A percentile compares a stretch with the other conserved stretches of the same genome.
These are phyloP conservation scores for Sinella curviseta DNA, from an alignment of 1,140 invertebrate genomes.

Conservation along the genomic window DNA sequence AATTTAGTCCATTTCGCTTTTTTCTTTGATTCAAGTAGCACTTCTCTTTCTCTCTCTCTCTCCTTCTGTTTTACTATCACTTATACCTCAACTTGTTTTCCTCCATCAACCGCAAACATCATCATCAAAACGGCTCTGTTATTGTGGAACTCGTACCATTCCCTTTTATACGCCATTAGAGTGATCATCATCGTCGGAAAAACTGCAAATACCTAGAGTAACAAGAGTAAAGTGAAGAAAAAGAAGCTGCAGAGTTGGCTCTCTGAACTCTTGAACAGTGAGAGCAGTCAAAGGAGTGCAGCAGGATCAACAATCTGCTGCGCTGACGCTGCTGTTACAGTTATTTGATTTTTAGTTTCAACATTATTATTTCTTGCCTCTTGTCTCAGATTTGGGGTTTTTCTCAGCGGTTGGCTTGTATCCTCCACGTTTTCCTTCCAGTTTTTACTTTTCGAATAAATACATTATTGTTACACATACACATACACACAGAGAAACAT, in stretches of 20 bases:
- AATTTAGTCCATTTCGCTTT: conserved; percentile 12
- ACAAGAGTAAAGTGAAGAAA: neutral
- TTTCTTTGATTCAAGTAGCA: conserved; percentile 15
- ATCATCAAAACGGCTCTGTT: neutral
- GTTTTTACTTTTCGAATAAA: neutral
- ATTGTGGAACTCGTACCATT: no score
- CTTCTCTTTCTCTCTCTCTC: neutral
- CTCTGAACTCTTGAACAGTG: no score
- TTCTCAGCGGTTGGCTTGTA: conserved; percentile 11
- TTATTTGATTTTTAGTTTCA: conserved; percentile 5
- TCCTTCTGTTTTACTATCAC: no score
- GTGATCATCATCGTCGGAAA: no score
- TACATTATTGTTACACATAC: neutral
- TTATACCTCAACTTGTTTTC: neutral
- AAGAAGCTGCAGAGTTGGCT: no score
- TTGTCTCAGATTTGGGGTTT: conserved; percentile 11
- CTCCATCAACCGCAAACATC: neutral
- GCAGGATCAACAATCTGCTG: neutral
- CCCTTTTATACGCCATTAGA: no score
- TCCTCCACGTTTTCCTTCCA: conserved; percentile 5
- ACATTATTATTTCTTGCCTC: conserved; percentile 6
- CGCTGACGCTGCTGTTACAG: neutral
- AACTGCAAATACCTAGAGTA: no score
- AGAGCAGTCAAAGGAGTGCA: neutral
- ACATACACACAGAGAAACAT: neutral